These are phyloP conservation scores for Drosophila littoralis DNA, from an alignment of 1,140 invertebrate species.

Conservation along the genomic window DNA sequence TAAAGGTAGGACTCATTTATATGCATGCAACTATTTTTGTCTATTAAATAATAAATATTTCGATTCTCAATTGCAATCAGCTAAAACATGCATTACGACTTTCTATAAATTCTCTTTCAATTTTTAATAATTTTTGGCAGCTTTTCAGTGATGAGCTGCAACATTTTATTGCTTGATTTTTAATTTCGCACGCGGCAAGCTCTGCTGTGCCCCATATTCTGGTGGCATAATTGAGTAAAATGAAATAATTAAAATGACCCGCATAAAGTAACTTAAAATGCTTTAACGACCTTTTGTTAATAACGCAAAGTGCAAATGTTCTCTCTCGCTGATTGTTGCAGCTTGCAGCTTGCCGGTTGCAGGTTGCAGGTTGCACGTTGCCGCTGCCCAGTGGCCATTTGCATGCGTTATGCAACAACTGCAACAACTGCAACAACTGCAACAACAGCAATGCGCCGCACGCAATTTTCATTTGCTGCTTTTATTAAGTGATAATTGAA, in stretches of 20 bases:
- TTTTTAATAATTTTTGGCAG: neutral
- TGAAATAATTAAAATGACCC: slow-evolving; percentile 72
- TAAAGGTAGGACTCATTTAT: neutral
- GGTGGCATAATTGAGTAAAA: slow-evolving; percentile 67
- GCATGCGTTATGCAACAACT: slow-evolving; percentile 36
- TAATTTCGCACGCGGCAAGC: slow-evolving; percentile 15
- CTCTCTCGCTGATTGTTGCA: slow-evolving; percentile 41
- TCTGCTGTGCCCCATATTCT: slow-evolving; percentile 30
- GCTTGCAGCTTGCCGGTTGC: slow-evolving; percentile 19
- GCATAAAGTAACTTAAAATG: slow-evolving; percentile 75
- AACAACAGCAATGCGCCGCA: slow-evolving; percentile 49
- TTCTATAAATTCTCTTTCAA: neutral
- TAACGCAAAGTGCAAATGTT: slow-evolving; percentile 78
- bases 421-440: slow-evolving; percentile 32
- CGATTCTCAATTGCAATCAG: neutral
- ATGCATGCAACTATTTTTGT: too few species aligned
- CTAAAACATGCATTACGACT: neutral
- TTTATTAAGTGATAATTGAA: slow-evolving; percentile 83
- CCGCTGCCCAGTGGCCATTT: slow-evolving; percentile 15
- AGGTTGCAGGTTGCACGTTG: neutral
- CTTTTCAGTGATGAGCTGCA: neutral
- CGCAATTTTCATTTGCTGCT: slow-evolving; percentile 70
- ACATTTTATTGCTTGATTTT: slow-evolving; percentile 11
- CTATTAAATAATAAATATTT: too few species aligned
- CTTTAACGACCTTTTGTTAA: slow-evolving; percentile 78